These are phyloP conservation scores for Drosophila ananassae DNA, from an alignment of 1,140 invertebrate genomes.

Conservation along the genomic window DNA sequence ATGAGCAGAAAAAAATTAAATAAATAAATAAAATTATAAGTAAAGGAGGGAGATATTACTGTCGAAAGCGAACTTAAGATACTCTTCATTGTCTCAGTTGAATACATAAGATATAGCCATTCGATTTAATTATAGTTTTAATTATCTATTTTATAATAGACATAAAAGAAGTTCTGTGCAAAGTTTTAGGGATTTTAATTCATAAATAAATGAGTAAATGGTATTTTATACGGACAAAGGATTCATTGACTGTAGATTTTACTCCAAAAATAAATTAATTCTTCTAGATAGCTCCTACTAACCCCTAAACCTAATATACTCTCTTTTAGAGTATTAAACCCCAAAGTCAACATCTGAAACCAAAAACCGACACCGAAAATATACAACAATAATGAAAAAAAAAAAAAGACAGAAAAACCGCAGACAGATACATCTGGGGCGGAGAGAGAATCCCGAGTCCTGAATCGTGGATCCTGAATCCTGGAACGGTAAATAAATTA, in stretches of 20 bases:
- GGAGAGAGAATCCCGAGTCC: not conserved
- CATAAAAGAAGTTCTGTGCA: no score
- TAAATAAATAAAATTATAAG: not conserved
- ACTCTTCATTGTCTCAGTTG: no score
- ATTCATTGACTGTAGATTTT: no score
- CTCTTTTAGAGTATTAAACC: not conserved
- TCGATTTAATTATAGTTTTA: no score
- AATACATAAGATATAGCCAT: no score
- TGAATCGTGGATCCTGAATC: conserved; percentile 1
- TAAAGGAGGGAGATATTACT: not conserved
- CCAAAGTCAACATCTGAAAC: not conserved
- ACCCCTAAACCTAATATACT: not conserved
- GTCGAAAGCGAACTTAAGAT: no score
- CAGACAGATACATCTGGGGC: conserved; percentile 35
- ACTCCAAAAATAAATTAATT: no score
- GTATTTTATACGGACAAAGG: no score
- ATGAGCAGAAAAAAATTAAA: conserved; percentile 10
- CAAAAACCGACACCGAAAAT: not conserved
- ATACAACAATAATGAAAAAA: conserved; percentile 10
- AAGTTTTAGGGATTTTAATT: no score
- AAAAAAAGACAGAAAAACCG: conserved; percentile 11
- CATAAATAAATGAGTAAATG: no score
- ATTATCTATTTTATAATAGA: no score
- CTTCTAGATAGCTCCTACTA: not conserved
- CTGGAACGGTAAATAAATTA: conserved; percentile 60